A percentile compares a stretch with the other conserved stretches of the same genome.
phyloP scores from a whole-genome alignment of 2,113 vertebrate genomes.

The Hemicordylus capensis region DNA sequence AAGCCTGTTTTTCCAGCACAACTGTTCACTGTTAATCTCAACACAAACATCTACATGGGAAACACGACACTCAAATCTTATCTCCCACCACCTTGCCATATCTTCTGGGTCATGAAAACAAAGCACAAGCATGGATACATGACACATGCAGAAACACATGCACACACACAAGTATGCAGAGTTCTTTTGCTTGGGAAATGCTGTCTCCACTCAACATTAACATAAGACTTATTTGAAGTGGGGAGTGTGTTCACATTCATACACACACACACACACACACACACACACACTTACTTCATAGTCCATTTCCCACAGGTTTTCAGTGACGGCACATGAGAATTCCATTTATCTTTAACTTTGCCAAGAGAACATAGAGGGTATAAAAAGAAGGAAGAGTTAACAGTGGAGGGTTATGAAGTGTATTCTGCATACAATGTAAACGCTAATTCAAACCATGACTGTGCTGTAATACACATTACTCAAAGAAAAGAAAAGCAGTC shows the following conservation, averaged over 20 bases:
- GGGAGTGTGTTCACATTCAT: accelerated
- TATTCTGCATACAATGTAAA: slow-evolving; percentile 18
- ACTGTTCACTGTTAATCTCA: neutral
- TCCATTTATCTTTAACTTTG: slow-evolving; percentile 17
- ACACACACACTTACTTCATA: too few relatives aligned
- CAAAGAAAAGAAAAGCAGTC: slow-evolving; percentile 17
- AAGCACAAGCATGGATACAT: neutral
- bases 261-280: too few relatives aligned
- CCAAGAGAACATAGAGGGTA: neutral
- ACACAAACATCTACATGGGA: neutral
- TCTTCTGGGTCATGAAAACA: slow-evolving; percentile 15
- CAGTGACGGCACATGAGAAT: neutral
- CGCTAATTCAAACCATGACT: slow-evolving; percentile 41
- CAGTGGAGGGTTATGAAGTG: neutral
- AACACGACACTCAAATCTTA: slow-evolving; percentile 9
- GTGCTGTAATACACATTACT: slow-evolving; percentile 21
- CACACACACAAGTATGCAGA: neutral
- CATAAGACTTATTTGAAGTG: neutral
- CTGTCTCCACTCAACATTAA: slow-evolving; percentile 9
- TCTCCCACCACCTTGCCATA: slow-evolving; percentile 23
- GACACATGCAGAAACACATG: neutral
- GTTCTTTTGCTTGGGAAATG: neutral
- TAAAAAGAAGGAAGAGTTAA: slow-evolving; percentile 9
- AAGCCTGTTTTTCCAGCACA: neutral
- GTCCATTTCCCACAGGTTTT: slow-evolving; percentile 2